Percentiles rank a stretch among this genome's conserved stretches.
Conservation (phyloP, 2,888 invertebrate species). For the Odontocolon sp. region DNA sequence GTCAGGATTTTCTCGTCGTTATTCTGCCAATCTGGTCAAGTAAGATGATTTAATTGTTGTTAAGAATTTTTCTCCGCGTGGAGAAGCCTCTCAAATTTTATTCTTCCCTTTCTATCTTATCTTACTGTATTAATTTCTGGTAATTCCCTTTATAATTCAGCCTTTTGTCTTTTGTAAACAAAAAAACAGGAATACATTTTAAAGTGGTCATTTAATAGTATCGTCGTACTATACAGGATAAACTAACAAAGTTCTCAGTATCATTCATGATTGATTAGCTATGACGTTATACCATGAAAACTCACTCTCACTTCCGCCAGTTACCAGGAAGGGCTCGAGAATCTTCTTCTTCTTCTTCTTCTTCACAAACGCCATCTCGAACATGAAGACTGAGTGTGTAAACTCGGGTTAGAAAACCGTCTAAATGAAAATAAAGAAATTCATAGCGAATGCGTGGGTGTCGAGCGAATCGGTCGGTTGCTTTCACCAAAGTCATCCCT, state of each 20-base stretch:
- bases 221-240: background rate
- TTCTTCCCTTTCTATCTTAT: no score
- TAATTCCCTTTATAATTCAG: no score
- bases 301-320: background rate
- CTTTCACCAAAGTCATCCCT: background rate
- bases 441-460: conserved; percentile 19
- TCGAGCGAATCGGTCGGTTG: conserved; percentile 14
- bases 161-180: no score
- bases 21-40: no score
- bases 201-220: background rate
- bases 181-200: no score
- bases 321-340: conserved; percentile 3
- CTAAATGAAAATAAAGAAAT: conserved; percentile 45
- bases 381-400: conserved; percentile 28
- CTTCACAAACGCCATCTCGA: background rate
- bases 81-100: no score
- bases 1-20: no score
- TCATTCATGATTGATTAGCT: conserved; percentile 15
- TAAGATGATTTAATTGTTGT: no score
- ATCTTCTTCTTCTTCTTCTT: background rate
- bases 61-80: no score
- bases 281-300: conserved; percentile 7
- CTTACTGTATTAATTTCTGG: no score
- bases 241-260: conserved; percentile 10
- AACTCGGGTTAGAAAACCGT: background rate